phyloP scores from a whole-genome alignment of 2,888 invertebrate species.

The Carterocephalus palaemon region DNA sequence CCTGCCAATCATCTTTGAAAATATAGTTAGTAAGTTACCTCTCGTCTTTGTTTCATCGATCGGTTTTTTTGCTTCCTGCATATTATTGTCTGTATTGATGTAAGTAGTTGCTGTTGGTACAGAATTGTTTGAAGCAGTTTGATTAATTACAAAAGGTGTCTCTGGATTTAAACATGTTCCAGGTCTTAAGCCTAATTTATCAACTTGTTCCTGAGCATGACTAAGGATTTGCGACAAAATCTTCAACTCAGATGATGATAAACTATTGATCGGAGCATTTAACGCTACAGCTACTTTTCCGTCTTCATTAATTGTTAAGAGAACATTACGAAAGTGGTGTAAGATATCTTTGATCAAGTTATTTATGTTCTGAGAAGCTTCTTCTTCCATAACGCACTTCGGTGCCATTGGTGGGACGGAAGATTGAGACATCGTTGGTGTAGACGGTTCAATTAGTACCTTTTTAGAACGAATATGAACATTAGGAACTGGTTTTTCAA shows the following conservation, averaged over 20 bases:
- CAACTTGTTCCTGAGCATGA: constrained; percentile 34
- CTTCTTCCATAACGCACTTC: background rate
- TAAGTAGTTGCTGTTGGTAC: too few species aligned
- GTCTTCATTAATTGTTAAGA: constrained; percentile 30
- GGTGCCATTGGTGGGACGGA: too few species aligned
- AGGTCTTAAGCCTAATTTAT: constrained; percentile 9
- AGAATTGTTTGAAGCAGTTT: background rate
- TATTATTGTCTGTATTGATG: background rate
- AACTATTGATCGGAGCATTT: constrained; percentile 28
- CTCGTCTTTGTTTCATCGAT: background rate
- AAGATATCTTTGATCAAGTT: constrained; percentile 1
- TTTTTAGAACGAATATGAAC: too few species aligned
- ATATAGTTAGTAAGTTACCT: background rate
- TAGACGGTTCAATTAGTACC: too few species aligned
- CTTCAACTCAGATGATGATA: constrained; percentile 36
- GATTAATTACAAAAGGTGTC: background rate
- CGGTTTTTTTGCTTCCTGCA: background rate
- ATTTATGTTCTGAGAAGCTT: background rate
- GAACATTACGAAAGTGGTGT: constrained; percentile 34
- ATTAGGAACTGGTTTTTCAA: too few species aligned
- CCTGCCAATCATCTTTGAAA: background rate
- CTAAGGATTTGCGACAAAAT: constrained; percentile 36
- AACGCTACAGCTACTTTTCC: constrained; percentile 32
- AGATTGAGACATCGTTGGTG: too few species aligned
- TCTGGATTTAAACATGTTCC: background rate